A percentile compares a stretch with the other conserved stretches of the same genome.
Evolutionary conservation across 1,140 invertebrate species (phyloP).

Genomic region (Drosophila pseudoobscura): DNA sequence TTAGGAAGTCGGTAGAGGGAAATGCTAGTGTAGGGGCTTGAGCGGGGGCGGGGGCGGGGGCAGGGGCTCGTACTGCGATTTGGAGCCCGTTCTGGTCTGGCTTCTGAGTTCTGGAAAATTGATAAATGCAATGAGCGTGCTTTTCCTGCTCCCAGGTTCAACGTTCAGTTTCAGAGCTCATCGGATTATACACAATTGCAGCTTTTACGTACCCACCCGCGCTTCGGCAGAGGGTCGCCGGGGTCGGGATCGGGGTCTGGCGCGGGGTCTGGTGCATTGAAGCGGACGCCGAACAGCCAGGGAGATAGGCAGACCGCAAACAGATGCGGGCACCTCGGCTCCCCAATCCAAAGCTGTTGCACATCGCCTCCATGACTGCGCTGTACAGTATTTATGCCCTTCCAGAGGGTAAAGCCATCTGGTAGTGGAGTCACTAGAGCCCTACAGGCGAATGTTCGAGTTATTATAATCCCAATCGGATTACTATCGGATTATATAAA

Average conservation of each 20-base stretch:
- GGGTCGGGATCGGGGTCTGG: no score
- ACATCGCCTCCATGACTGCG: no score
- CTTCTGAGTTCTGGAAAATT: constrained; percentile 4
- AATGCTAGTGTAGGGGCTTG: no score
- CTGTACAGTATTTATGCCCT: no score
- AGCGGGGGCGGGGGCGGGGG: no score
- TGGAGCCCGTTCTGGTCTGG: background rate
- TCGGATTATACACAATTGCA: constrained; percentile 1
- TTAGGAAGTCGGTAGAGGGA: no score
- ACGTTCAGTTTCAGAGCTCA: constrained; percentile 7
- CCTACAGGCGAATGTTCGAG: no score
- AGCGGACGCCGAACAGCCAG: background rate
- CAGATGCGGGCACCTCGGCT: constrained; percentile 21
- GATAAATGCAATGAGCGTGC: constrained; percentile 21
- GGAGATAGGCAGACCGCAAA: constrained; percentile 23
- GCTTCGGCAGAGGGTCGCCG: background rate
- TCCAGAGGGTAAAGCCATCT: no score
- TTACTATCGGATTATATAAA: no score
- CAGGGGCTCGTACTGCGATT: background rate
- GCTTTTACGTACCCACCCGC: constrained; percentile 2
- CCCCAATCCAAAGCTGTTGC: no score
- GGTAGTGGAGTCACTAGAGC: no score
- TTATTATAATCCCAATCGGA: no score
- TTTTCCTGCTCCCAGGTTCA: background rate
- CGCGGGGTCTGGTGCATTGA: background rate